A percentile compares a stretch with the other conserved stretches of the same genome.
phyloP scores from a whole-genome alignment of 1,140 invertebrate genomes.

The Phocides pigmalion region DNA sequence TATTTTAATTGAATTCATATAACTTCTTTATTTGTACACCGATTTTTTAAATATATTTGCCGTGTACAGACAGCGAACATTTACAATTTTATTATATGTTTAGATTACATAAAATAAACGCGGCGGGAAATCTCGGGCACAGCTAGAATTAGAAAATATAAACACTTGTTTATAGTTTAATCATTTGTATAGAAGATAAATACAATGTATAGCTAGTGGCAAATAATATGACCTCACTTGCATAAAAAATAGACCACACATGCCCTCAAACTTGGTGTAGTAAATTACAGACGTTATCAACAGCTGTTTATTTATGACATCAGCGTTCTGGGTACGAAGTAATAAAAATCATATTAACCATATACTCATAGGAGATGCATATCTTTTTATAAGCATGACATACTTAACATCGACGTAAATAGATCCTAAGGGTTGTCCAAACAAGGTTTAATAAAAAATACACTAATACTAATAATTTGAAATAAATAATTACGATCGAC shows the following conservation, averaged over 20 bases:
- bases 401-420: neutral
- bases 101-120: too few species aligned
- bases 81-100: too few species aligned
- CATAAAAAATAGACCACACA: constrained; percentile 16
- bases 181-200: too few species aligned
- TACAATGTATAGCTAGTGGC: too few species aligned
- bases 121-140: too few species aligned
- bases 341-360: constrained; percentile 23
- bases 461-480: neutral
- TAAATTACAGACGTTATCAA: constrained; percentile 11
- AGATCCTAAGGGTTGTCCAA: neutral
- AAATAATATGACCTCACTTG: neutral
- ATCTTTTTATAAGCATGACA: neutral
- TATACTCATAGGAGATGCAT: neutral
- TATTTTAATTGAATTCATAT: too few species aligned
- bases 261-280: neutral
- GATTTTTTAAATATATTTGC: too few species aligned
- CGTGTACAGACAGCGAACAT: too few species aligned
- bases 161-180: too few species aligned
- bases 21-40: too few species aligned
- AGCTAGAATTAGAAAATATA: too few species aligned
- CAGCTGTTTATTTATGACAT: constrained; percentile 16
- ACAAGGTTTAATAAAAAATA: neutral
- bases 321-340: constrained; percentile 11
- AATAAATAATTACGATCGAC: too few species aligned